Percentiles rank a stretch among this genome's conserved stretches.
Conservation (phyloP, 2,888 invertebrate genomes). For the Cataglyphis albicans region DNA sequence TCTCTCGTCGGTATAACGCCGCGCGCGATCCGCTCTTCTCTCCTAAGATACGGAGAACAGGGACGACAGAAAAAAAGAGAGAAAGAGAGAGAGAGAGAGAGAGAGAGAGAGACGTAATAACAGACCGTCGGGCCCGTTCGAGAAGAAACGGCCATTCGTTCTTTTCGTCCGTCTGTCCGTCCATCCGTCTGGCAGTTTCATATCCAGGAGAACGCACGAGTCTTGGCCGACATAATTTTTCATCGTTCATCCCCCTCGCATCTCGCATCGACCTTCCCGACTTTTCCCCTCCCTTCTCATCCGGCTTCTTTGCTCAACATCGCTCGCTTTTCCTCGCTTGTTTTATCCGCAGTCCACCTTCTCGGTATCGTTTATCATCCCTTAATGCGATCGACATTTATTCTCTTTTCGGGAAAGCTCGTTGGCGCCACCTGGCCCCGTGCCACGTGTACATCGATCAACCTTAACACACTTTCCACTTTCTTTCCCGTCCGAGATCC, state of each 20-base stretch:
- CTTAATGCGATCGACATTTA: slow-evolving; percentile 78
- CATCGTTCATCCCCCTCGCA: slow-evolving; percentile 70
- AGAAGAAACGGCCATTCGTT: slow-evolving; percentile 81
- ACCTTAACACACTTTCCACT: slow-evolving; percentile 28
- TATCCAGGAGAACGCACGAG: slow-evolving; percentile 70
- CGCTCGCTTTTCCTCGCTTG: slow-evolving; percentile 56
- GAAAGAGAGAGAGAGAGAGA: slow-evolving; percentile 68
- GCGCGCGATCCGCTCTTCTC: slow-evolving; percentile 68
- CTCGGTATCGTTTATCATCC: slow-evolving; percentile 76
- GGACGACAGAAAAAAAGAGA: slow-evolving; percentile 52
- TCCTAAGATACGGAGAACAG: slow-evolving; percentile 73
- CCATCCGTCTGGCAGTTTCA: slow-evolving; percentile 77
- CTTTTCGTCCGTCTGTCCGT: slow-evolving; percentile 77
- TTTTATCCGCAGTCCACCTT: slow-evolving; percentile 42
- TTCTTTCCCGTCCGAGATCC: slow-evolving; percentile 3
- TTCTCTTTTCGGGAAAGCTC: slow-evolving; percentile 72
- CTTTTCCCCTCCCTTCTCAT: slow-evolving; percentile 73
- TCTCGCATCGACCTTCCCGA: slow-evolving; percentile 24
- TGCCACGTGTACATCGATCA: slow-evolving; percentile 65
- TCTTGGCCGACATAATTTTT: slow-evolving; percentile 79
- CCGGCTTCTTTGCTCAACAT: slow-evolving; percentile 6
- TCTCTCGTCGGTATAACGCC: slow-evolving; percentile 76
- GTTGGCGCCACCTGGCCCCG: slow-evolving; percentile 81
- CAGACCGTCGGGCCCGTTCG: slow-evolving; percentile 81
- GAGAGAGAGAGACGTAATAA: slow-evolving; percentile 82